Evolutionary conservation across 2,797 vertebrate species (phyloP).

Genomic region (Loris lydekkerianus): DNA sequence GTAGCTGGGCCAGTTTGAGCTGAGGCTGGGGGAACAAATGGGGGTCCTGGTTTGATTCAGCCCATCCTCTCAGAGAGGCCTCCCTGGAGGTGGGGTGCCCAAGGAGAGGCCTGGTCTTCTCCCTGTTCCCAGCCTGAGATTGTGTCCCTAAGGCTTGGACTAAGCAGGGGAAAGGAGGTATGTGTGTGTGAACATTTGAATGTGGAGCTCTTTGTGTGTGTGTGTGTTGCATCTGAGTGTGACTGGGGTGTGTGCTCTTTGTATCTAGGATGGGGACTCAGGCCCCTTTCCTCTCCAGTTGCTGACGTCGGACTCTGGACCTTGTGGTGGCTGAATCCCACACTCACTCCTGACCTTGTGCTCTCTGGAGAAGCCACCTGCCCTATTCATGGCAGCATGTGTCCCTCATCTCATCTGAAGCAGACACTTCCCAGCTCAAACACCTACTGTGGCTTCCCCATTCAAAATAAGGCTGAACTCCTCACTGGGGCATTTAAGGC

Average conservation of each 20-base stretch:
- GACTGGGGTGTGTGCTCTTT: not conserved
- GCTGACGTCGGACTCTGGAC: not conserved
- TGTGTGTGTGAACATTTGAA: not conserved
- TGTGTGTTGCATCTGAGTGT: not conserved
- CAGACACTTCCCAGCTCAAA: not conserved
- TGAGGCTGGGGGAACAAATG: constrained; percentile 63
- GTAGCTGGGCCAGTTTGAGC: constrained; percentile 79
- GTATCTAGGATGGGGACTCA: not conserved
- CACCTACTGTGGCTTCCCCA: not conserved
- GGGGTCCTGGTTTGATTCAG: constrained; percentile 66
- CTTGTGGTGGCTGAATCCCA: not conserved
- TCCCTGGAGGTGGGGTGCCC: not conserved
- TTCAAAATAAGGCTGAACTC: not conserved
- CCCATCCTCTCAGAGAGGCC: constrained; percentile 22
- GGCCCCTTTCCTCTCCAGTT: not conserved
- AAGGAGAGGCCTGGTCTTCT: not conserved
- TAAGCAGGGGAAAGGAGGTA: not conserved
- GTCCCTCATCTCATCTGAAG: not conserved
- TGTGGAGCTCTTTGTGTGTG: not conserved
- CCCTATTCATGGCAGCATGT: not conserved
- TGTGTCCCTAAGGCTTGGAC: not conserved
- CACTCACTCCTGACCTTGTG: not conserved
- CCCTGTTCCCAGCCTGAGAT: not conserved
- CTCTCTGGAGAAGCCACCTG: not conserved
- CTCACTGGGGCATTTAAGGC: not conserved